Conservation (phyloP, 1,140 invertebrate genomes). For the Chironomus tepperi region DNA sequence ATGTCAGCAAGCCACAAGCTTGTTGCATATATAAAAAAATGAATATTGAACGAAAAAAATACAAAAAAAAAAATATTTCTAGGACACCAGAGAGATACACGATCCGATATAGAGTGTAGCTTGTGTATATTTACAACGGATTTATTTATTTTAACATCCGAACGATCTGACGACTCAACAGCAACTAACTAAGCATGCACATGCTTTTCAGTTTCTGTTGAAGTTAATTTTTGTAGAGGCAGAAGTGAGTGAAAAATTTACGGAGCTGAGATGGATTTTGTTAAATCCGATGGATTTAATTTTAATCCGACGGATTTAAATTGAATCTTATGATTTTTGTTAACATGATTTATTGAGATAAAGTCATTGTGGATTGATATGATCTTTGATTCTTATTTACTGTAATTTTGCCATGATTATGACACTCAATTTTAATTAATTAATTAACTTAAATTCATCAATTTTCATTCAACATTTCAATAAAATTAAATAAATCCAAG, state of each 20-base stretch:
- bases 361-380: background rate
- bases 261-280: background rate
- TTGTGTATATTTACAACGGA: background rate
- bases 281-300: background rate
- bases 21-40: background rate
- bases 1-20: background rate
- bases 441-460: background rate
- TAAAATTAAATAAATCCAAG: background rate
- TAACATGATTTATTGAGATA: background rate
- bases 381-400: background rate
- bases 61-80: slow-evolving; percentile 7
- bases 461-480: background rate
- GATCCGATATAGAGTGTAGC: background rate
- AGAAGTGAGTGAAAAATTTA: background rate
- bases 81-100: background rate
- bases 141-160: background rate
- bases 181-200: background rate
- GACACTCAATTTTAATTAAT: background rate
- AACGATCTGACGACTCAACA: background rate
- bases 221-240: background rate
- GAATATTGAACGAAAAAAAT: background rate
- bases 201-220: background rate
- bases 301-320: background rate
- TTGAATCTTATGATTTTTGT: background rate
- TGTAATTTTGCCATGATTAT: background rate